A percentile compares a stretch with the other conserved stretches of the same genome.
Conservation (phyloP, 1,140 invertebrate genomes). For the Apis cerana region DNA sequence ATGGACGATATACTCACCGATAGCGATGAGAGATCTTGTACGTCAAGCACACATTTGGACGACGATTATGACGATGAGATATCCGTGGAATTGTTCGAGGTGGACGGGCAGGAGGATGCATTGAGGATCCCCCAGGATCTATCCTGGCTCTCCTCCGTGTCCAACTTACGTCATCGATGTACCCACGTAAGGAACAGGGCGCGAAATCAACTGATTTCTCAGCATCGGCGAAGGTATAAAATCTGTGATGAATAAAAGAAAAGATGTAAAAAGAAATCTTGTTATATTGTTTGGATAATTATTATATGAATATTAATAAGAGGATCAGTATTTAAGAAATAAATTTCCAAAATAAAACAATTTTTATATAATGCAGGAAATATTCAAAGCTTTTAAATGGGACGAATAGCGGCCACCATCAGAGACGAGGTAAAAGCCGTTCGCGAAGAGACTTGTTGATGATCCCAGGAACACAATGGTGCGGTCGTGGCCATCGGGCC, state of each 20-base stretch:
- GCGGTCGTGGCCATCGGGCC: slow-evolving; percentile 90
- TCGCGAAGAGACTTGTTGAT: slow-evolving; percentile 84
- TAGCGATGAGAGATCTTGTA: slow-evolving; percentile 52
- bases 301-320: no score
- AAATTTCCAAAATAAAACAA: no score
- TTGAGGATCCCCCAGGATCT: slow-evolving; percentile 61
- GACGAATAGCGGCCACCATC: slow-evolving; percentile 17
- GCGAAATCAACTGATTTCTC: slow-evolving; percentile 56
- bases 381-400: slow-evolving; percentile 37
- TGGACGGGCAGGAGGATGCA: slow-evolving; percentile 42
- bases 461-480: slow-evolving; percentile 93
- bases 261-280: neutral
- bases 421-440: slow-evolving; percentile 64
- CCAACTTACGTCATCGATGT: slow-evolving; percentile 66
- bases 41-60: slow-evolving; percentile 33
- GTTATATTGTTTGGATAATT: neutral
- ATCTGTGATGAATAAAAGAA: neutral
- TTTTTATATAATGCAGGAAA: slow-evolving; percentile 30
- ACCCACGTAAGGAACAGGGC: slow-evolving; percentile 54
- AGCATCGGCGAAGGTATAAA: slow-evolving; percentile 65
- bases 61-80: slow-evolving; percentile 51
- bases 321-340: no score
- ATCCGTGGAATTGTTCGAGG: slow-evolving; percentile 61
- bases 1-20: slow-evolving; percentile 63
- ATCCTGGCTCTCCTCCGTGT: slow-evolving; percentile 66